Percentiles rank a stretch among this genome's conserved stretches.
These are phyloP conservation scores for Thereuonema tuberculata DNA, from an alignment of 1,140 invertebrate genomes.

Conservation along the genomic window DNA sequence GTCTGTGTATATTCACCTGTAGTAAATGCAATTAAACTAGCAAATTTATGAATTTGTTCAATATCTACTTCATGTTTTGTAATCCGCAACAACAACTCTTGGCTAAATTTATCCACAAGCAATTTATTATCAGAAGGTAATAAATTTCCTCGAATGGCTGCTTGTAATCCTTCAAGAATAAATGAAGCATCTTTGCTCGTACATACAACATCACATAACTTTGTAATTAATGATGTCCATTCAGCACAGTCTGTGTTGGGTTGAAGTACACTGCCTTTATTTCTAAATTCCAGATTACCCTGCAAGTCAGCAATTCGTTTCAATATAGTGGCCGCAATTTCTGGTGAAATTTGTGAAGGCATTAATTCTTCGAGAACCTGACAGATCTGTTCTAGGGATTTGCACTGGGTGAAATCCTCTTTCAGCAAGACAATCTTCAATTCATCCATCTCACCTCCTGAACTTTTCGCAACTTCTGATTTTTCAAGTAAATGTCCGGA, in stretches of 20 bases:
- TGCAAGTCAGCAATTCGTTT: conserved; percentile 39
- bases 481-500: background rate
- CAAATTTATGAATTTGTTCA: conserved; percentile 44
- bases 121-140: conserved; percentile 32
- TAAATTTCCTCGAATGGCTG: conserved; percentile 29
- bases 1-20: conserved; percentile 27
- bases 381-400: conserved; percentile 24
- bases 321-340: conserved; percentile 37
- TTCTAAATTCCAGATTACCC: conserved; percentile 29
- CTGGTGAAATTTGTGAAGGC: conserved; percentile 36
- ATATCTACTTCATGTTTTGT: conserved; percentile 44
- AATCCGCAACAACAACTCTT: conserved; percentile 44
- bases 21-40: conserved; percentile 33
- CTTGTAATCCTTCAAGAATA: conserved; percentile 34
- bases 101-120: conserved; percentile 41
- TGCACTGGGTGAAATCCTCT: conserved; percentile 27
- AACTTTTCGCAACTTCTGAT: background rate
- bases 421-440: conserved; percentile 21
- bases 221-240: conserved; percentile 23
- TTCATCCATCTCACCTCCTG: background rate
- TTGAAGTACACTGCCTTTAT: conserved; percentile 15
- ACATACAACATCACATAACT: conserved; percentile 23
- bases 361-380: conserved; percentile 33
- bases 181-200: conserved; percentile 4
- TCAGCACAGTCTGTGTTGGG: conserved; percentile 24